phyloP scores from a whole-genome alignment of 2,113 vertebrate genomes.

The Hucho hucho region DNA sequence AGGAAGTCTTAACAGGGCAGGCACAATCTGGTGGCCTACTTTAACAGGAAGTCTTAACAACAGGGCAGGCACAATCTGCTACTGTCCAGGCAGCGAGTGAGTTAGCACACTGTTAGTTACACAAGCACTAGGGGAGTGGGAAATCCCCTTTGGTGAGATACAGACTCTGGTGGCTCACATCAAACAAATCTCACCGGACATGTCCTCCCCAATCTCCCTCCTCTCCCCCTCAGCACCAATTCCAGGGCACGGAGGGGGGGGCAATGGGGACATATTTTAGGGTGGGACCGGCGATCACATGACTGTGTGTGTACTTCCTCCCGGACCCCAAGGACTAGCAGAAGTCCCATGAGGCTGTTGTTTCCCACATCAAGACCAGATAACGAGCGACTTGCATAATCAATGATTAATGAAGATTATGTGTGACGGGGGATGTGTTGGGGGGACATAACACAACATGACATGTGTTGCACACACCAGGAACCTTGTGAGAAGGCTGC shows the following conservation, averaged over 20 bases:
- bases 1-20: too few relatives aligned
- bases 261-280: slow-evolving; percentile 37
- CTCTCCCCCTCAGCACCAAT: neutral
- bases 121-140: slow-evolving; percentile 3
- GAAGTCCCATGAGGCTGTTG: slow-evolving; percentile 44
- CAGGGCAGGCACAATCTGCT: neutral
- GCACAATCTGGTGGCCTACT: neutral
- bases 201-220: slow-evolving; percentile 28
- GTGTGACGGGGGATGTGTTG: slow-evolving; percentile 13
- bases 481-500: too few relatives aligned
- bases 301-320: slow-evolving; percentile 40
- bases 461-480: slow-evolving; percentile 62
- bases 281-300: slow-evolving; percentile 49
- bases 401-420: slow-evolving; percentile 58
- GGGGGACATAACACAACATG: slow-evolving; percentile 53
- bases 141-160: slow-evolving; percentile 12
- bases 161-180: slow-evolving; percentile 37
- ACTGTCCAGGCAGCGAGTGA: neutral
- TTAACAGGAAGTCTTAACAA: neutral
- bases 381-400: slow-evolving; percentile 47
- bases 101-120: slow-evolving; percentile 6
- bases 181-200: slow-evolving; percentile 60
- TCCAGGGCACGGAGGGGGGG: slow-evolving; percentile 9
- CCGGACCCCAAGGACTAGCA: slow-evolving; percentile 32
- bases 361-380: slow-evolving; percentile 40